Percentiles rank a stretch among this genome's conserved stretches.
These are phyloP conservation scores for Montipora sp. DNA, from an alignment of 64 coral and sea anemone species.

Conservation along the genomic window DNA sequence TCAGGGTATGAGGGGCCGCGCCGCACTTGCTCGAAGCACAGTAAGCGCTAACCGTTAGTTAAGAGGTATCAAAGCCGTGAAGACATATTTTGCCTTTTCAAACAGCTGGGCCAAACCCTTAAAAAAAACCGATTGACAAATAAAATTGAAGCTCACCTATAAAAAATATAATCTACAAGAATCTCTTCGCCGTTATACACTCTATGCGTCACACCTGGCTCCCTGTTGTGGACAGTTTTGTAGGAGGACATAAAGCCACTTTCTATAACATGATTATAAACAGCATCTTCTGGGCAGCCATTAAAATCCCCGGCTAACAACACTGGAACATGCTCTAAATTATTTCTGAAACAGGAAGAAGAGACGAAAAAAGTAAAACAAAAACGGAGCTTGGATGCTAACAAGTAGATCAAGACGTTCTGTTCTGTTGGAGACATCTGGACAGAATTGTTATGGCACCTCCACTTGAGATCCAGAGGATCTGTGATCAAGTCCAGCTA, in stretches of 20 bases:
- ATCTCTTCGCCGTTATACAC: conserved; percentile 79
- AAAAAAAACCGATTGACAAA: too few species aligned
- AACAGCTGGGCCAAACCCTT: too few species aligned
- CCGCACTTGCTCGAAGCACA: too few species aligned
- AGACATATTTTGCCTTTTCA: too few species aligned
- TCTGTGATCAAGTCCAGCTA: too few species aligned
- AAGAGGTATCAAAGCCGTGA: too few species aligned
- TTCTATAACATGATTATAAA: conserved; percentile 77
- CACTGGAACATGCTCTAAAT: conserved; percentile 73
- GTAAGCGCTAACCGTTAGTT: too few species aligned
- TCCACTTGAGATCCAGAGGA: too few species aligned
- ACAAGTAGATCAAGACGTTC: too few species aligned
- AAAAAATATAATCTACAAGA: conserved; percentile 98
- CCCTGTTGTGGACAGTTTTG: conserved; percentile 81
- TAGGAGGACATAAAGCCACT: conserved; percentile 85
- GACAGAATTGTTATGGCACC: too few species aligned
- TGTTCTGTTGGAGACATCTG: too few species aligned
- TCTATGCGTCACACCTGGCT: conserved; percentile 88
- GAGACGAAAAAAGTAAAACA: not conserved
- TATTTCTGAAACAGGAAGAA: conserved; percentile 57
- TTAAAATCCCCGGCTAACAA: conserved; percentile 95
- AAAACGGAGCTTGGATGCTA: not conserved
- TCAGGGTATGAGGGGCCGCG: too few species aligned
- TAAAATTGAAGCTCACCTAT: conserved; percentile 58
- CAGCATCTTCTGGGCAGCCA: conserved; percentile 73